phyloP scores from a whole-genome alignment of 2,113 vertebrate genomes.

The Tachycineta bicolor region DNA sequence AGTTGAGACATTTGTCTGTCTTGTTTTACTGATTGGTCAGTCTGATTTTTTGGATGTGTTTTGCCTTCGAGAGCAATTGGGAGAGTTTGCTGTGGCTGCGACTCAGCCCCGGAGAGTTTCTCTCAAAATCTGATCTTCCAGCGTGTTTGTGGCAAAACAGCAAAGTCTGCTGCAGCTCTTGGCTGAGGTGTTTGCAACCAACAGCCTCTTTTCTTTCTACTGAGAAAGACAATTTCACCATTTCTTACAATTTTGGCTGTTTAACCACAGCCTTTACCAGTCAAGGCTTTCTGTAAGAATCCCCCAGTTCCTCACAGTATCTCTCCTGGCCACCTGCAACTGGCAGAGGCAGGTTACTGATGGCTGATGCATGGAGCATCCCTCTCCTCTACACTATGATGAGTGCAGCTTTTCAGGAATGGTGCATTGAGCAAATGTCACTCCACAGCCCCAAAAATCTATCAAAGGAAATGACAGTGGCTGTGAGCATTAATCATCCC shows the following conservation, averaged over 20 bases:
- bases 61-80: not conserved
- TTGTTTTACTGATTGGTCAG: not conserved
- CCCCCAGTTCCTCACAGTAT: not conserved
- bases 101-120: not conserved
- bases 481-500: slow-evolving; percentile 57
- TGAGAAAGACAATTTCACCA: not conserved
- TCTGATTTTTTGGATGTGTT: not conserved
- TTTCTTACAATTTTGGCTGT: not conserved
- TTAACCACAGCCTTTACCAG: not conserved
- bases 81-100: not conserved
- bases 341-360: not conserved
- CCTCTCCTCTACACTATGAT: not conserved
- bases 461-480: slow-evolving; percentile 32
- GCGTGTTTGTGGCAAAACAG: not conserved
- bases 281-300: not conserved
- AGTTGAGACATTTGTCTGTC: not conserved
- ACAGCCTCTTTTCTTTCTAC: not conserved
- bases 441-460: slow-evolving; percentile 37
- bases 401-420: not conserved
- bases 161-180: not conserved
- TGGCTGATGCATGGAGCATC: not conserved
- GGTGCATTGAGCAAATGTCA: slow-evolving; percentile 43
- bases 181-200: not conserved
- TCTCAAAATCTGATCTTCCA: not conserved
- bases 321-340: slow-evolving; percentile 2